Conservation (phyloP, 2,797 vertebrate species). For the Macroramphosus scolopax region DNA sequence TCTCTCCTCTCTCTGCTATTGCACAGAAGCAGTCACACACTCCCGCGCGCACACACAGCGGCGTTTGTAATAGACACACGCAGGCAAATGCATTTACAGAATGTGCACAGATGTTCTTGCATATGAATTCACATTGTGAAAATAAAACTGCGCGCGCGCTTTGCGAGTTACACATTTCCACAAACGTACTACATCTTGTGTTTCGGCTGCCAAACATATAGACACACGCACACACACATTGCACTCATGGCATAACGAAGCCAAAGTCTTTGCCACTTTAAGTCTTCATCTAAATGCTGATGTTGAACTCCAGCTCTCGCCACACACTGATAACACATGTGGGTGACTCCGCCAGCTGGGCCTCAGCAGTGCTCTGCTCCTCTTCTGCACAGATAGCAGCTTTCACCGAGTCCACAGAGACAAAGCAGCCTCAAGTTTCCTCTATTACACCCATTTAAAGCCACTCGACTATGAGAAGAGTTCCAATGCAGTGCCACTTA, state of each 20-base stretch:
- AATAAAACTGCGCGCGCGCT: constrained; percentile 27
- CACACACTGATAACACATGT: constrained; percentile 62
- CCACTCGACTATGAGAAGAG: constrained; percentile 68
- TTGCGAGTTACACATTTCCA: constrained; percentile 11
- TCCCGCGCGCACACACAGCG: constrained; percentile 16
- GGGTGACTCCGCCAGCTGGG: constrained; percentile 65
- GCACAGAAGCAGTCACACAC: constrained; percentile 44
- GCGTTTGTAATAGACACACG: constrained; percentile 41
- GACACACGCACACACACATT: no score
- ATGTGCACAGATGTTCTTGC: constrained; percentile 26
- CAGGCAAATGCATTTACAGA: constrained; percentile 14
- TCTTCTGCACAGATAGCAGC: constrained; percentile 65
- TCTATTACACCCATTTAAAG: constrained; percentile 65
- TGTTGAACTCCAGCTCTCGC: constrained; percentile 53
- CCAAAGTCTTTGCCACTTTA: constrained; percentile 38
- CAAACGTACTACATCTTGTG: constrained; percentile 16
- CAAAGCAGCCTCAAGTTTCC: constrained; percentile 66
- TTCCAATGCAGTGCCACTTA: constrained; percentile 74
- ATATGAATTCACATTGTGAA: constrained; percentile 14
- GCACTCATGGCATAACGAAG: no score
- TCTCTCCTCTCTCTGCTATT: constrained; percentile 45
- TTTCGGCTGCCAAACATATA: no score
- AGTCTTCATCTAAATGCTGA: constrained; percentile 57
- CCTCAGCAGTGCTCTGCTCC: constrained; percentile 46
- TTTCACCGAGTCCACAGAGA: constrained; percentile 66